Base-by-base conservation (phyloP, 2,113 vertebrate genomes). In the Rutilus rutilus region DNA sequence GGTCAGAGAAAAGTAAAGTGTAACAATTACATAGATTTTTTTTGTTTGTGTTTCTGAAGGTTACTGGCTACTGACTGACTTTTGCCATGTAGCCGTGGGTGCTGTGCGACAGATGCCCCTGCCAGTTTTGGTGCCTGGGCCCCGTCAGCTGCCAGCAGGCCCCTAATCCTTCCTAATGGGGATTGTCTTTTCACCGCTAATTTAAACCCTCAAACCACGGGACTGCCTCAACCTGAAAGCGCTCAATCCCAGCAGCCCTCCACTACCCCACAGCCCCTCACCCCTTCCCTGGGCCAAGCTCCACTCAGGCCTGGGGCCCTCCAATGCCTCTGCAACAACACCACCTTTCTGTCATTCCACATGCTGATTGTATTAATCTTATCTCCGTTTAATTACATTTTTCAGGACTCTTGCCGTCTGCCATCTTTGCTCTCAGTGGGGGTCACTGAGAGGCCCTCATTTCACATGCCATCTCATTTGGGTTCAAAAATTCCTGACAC, bases 91-190 rank as follows among this genome's bases (percentile, higher is more conserved):
- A 87, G 92, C 92, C 90, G 90, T 91, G 91, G 93, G 92, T 93
- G 91, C 89, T 86, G 88, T 83, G 90, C 94, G 94, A 94, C 90
- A 91, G 94, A 94, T 93, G 94, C 93, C 92, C 93, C 94, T 94
- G 93, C 93, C 93, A 93, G 91, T 77, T 92, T 94, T 93, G 91
- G 91, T 85, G 88, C 78, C 85, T 86, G 82, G 71, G 78, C 91
- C 93, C 92, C 92, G 91, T 89, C 82, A 76, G 78, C 91, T 92
- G 93, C 93, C 94, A 94, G 93, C 94, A 92, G 92, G 93, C 94
- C 92, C 92, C 93, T 95, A 95, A 95, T 96, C 94, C 94, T 92
- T 94, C 92, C 93, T 96, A 95, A 96, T 95, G 94, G 95, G 94
- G 93, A 93, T 94, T 95, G 94, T 94, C 95, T 95, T 95, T 94